These are phyloP conservation scores for Rhinogobio ventralis DNA, from an alignment of 2,797 vertebrate genomes.

Conservation along the genomic window DNA sequence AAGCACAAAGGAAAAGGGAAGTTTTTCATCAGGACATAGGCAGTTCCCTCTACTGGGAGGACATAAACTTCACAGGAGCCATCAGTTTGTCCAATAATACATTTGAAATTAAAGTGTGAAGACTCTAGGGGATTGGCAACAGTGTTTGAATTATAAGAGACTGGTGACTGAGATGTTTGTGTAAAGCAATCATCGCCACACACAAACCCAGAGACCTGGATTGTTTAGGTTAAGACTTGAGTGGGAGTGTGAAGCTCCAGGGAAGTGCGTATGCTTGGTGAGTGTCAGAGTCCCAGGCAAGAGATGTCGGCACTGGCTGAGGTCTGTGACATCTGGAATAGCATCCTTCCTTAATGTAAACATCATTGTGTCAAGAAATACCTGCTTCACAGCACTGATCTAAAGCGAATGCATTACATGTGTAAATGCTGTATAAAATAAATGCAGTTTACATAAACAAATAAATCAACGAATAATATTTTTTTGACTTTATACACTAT, in stretches of 20 bases:
- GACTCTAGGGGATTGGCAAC: neutral
- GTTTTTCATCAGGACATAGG: conserved; percentile 18
- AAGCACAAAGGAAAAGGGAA: conserved; percentile 28
- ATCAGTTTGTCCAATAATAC: neutral
- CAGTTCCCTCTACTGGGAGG: neutral
- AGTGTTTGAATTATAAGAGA: neutral
- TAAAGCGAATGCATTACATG: neutral
- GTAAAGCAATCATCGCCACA: conserved; percentile 6
- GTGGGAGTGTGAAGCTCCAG: conserved; percentile 42
- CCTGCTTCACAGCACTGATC: neutral
- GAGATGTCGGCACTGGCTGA: conserved; percentile 22
- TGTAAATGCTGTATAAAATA: neutral
- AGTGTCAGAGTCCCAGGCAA: conserved; percentile 30
- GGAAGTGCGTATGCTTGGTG: conserved; percentile 7
- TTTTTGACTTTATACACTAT: neutral
- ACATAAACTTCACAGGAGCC: conserved; percentile 3
- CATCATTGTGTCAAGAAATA: conserved; percentile 14
- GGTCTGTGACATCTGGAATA: conserved; percentile 28
- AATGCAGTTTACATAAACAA: neutral
- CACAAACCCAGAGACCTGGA: neutral
- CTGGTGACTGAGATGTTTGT: conserved; percentile 20
- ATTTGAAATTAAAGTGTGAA: neutral
- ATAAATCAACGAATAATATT: neutral
- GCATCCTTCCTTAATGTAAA: conserved; percentile 39
- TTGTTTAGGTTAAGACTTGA: conserved; percentile 46